These are phyloP conservation scores for Parazoanthus darwini DNA, from an alignment of 92 coral and sea anemone genomes.

Conservation along the genomic window DNA sequence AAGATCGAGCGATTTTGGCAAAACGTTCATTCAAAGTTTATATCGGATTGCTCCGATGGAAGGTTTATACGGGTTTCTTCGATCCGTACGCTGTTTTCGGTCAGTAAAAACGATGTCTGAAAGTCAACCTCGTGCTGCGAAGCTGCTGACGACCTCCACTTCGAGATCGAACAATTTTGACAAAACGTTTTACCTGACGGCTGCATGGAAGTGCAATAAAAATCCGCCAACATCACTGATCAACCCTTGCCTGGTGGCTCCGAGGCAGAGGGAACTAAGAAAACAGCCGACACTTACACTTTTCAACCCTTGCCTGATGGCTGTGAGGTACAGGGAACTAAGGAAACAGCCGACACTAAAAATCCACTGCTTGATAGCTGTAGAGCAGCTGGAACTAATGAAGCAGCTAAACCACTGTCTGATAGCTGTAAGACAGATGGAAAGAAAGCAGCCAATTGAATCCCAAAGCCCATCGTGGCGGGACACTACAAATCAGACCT, in stretches of 20 bases:
- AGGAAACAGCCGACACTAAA: slow-evolving; percentile 8
- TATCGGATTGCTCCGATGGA: too few relatives aligned
- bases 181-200: background rate
- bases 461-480: background rate
- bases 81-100: too few relatives aligned
- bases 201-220: too few relatives aligned
- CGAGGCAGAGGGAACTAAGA: background rate
- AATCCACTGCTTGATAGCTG: slow-evolving; percentile 8
- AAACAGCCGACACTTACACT: background rate
- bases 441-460: background rate
- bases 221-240: too few relatives aligned
- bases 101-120: too few relatives aligned
- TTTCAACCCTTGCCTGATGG: background rate
- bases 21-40: background rate
- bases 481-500: background rate
- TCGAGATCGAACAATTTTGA: background rate
- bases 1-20: background rate
- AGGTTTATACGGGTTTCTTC: too few relatives aligned
- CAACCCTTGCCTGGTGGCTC: background rate
- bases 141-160: background rate
- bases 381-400: background rate
- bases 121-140: too few relatives aligned
- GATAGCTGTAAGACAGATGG: background rate
- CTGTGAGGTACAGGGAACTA: slow-evolving; percentile 1
- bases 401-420: background rate